Conservation (phyloP, 2,797 vertebrate genomes). For the Lycodopsis pacificus region DNA sequence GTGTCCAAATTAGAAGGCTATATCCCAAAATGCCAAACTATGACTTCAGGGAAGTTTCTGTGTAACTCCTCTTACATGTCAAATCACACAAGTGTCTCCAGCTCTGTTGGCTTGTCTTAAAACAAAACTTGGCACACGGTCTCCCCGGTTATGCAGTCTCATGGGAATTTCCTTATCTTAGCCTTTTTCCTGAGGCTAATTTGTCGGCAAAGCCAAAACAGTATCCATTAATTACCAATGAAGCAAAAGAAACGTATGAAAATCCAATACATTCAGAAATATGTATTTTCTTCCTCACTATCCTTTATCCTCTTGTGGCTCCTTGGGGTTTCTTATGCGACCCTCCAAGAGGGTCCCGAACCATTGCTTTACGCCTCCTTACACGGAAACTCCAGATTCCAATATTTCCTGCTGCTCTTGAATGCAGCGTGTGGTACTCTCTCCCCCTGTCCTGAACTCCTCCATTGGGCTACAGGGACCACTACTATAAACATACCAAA, state of each 20-base stretch:
- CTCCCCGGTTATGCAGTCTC: neutral
- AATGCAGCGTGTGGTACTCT: constrained; percentile 49
- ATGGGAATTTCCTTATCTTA: neutral
- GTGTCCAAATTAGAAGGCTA: neutral
- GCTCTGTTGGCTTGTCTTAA: neutral
- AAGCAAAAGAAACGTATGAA: neutral
- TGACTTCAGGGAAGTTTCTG: neutral
- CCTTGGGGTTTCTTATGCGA: neutral
- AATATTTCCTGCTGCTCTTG: neutral
- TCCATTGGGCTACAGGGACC: constrained; percentile 69
- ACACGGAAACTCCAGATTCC: fast-evolving
- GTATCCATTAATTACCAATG: neutral
- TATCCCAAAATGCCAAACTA: neutral
- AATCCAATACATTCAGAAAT: neutral
- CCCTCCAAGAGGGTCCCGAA: neutral
- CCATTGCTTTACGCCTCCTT: neutral
- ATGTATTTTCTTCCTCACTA: neutral
- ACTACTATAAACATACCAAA: constrained; percentile 70
- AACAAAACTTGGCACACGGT: neutral
- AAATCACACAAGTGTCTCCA: neutral
- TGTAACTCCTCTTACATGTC: neutral
- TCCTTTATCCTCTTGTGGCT: neutral
- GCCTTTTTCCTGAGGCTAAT: neutral
- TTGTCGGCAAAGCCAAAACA: neutral
- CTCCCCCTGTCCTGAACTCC: constrained; percentile 55